These are phyloP conservation scores for Mesocentrotus franciscanus DNA, from an alignment of 53 echinoderm and acorn worm genomes.

Conservation along the genomic window DNA sequence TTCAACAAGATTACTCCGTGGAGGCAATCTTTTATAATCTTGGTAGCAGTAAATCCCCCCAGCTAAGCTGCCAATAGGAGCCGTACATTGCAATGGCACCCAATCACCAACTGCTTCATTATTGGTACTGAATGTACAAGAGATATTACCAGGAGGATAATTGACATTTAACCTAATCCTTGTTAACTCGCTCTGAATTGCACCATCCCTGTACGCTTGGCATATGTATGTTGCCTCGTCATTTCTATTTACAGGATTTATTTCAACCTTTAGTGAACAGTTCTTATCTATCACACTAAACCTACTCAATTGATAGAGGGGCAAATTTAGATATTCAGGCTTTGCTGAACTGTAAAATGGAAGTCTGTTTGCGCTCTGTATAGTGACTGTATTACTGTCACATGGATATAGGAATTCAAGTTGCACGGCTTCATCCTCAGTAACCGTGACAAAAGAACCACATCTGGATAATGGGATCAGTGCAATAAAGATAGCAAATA, in stretches of 20 bases:
- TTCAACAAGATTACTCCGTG: not conserved
- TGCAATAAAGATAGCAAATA: not conserved
- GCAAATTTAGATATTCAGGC: not conserved
- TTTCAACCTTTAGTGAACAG: not conserved
- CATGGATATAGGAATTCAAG: conserved; percentile 1
- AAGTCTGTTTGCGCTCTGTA: not conserved
- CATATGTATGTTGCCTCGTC: not conserved
- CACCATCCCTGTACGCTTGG: not conserved
- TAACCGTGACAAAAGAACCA: not conserved
- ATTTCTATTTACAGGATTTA: not conserved
- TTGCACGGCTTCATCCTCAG: not conserved
- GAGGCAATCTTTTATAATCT: not conserved
- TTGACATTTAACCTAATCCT: not conserved
- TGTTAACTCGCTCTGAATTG: not conserved
- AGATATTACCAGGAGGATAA: not conserved
- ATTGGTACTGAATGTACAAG: not conserved
- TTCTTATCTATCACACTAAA: not conserved
- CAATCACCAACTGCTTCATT: not conserved
- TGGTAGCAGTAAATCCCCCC: not conserved
- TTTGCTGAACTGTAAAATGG: not conserved
- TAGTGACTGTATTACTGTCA: not conserved
- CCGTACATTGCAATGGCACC: not conserved
- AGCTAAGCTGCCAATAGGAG: not conserved
- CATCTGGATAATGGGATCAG: not conserved
- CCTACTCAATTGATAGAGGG: not conserved